Percentiles rank a stretch among this genome's conserved stretches.
These are phyloP conservation scores for Adela reaumurella DNA, from an alignment of 2,888 invertebrate species.

Conservation along the genomic window DNA sequence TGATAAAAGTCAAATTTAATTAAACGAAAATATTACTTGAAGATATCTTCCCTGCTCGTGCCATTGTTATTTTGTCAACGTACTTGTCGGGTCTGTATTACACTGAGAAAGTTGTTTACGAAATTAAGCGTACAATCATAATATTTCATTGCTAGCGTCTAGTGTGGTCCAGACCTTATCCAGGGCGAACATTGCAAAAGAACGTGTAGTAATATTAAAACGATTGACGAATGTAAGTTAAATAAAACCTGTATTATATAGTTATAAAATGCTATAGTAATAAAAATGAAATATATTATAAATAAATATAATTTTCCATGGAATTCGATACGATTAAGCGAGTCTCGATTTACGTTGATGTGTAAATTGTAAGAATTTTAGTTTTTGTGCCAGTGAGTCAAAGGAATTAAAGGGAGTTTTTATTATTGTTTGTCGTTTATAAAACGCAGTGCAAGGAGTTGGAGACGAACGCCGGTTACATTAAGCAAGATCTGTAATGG, in stretches of 20 bases:
- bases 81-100: too few relatives aligned
- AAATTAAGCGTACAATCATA: too few relatives aligned
- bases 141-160: too few relatives aligned
- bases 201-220: conserved; percentile 23
- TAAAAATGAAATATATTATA: conserved; percentile 54
- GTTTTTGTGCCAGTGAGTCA: conserved; percentile 8
- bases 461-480: neutral
- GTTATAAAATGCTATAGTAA: conserved; percentile 48
- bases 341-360: conserved; percentile 4
- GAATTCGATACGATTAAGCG: conserved; percentile 48
- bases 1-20: conserved; percentile 24
- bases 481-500: conserved; percentile 42
- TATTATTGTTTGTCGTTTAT: neutral
- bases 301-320: conserved; percentile 56
- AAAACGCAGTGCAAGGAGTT: neutral
- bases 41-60: neutral
- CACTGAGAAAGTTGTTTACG: too few relatives aligned
- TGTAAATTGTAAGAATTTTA: conserved; percentile 16
- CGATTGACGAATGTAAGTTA: conserved; percentile 52
- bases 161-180: too few relatives aligned
- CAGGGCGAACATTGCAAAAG: neutral
- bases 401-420: neutral
- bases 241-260: conserved; percentile 50
- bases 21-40: neutral
- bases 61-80: conserved; percentile 2